Evolutionary conservation across 2,797 vertebrate species (phyloP), one percentile per base, ranked within the genome.

Genomic region (Phoxinus dragarum): DNA sequence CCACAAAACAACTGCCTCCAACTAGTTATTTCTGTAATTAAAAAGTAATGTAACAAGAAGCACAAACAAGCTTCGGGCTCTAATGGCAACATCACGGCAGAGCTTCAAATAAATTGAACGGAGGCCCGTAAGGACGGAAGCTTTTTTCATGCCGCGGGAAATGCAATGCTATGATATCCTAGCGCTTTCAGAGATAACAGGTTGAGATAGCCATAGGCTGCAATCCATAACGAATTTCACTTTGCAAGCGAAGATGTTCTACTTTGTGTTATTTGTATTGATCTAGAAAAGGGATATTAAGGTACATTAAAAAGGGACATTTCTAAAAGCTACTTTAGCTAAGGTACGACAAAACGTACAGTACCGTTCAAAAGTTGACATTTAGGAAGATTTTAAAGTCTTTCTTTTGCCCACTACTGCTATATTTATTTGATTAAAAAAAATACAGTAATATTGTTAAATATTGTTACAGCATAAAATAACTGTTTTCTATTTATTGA

Each of bases 1-100:
- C 92, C 89, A 94, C 94, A 96, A 95, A 95, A 93, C 93, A 96
- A 95, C 92, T 95, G 95, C 94, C 93, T 95, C 92, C 91, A 95
- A 95, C 92, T 94, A 94, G 94, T 94, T 96, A 94, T 96, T 96
- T 95, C 92, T 95, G 96, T 96, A 96, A 96, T 96, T 96, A 97
- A 96, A 96, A 94, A 92, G 90, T 95, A 95, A 96, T 93, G 92
- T 94, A 96, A 95, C 93, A 95, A 94, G 94, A 94, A 94, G 91
- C 90, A 94, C 81, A 95, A 94, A 94, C 86, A 94, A 88, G 94
- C 94, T 95, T 88, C 86, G 88, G 94, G 94, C 91, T 92, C 90
- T 84, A 78, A 81, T 89, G 92, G 81, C 85, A 71, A 80, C 84
- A 90, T 89, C 82, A 78, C 82, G 31, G 77, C 56, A 78, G 54